Evolutionary conservation across 2,888 invertebrate species (phyloP), one percentile per base, ranked within the genome.

Genomic region (Oscheius sp.): DNA sequence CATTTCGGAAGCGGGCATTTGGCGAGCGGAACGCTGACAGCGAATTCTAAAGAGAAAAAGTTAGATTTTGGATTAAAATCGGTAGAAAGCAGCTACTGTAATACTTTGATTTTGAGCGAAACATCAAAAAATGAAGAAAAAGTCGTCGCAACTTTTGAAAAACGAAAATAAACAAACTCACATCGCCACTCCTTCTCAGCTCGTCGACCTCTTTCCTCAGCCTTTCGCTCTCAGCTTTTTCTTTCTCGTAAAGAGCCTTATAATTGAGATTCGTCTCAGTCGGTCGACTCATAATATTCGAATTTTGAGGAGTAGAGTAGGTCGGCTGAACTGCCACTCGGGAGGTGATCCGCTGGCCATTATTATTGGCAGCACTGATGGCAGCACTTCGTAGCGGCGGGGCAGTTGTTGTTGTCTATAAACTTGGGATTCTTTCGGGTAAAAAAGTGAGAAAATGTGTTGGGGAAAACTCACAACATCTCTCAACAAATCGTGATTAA

Each of bases 211-310:
- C 81, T 46, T 75, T 73, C 27, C 78, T 63, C 58, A 85, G 68
- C n/a, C 75, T 69, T 6, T 84, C 84, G 55, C 82, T 81, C 63
- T 83, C 82, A 42, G 65, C 45, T 5, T 70, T 69, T 64, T 84
- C 82, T 70, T 80, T 78, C 58, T 85, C 85, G 69, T 84, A 85
- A 20, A 85, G 69, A 3, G 74, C 66, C 65, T 80, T 81, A 67
- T 84, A 84, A 69, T 80, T 80, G 20, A 76, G 69, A 45, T 75
- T 76, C 2, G 76, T 76, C 42, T 75, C 78, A 8, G 70, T 70
- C 4, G 75, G 78, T 12, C 78, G n/a, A 10, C 39, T 17, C 17
- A 48, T 12, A 27, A 64, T 17, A 6, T 48, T 31, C 12, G 64
- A 64, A 4, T 31, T 45, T 29, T 46, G 64, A 10, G 37, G 50